phyloP scores from a whole-genome alignment of 2,113 vertebrate genomes.

The Malurus elegans region DNA sequence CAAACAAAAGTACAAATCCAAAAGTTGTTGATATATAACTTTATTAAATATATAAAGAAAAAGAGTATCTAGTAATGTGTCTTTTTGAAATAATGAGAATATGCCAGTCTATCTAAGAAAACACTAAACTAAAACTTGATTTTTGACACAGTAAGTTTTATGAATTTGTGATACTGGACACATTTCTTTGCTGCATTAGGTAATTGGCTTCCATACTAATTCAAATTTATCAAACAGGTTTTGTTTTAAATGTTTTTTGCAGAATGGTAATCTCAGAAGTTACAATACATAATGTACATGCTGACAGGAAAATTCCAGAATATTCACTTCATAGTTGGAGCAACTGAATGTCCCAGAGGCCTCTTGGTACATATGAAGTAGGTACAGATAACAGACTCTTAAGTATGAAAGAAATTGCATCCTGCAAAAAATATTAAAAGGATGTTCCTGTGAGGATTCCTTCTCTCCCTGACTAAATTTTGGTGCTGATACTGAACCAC shows the following conservation, averaged over 20 bases:
- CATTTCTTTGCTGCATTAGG: neutral
- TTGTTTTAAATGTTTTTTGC: neutral
- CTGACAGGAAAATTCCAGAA: neutral
- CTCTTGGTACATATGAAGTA: neutral
- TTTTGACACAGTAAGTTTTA: neutral
- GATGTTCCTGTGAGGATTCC: neutral
- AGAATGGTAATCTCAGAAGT: neutral
- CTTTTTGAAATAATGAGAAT: conserved; percentile 8
- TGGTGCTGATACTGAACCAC: neutral
- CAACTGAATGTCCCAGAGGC: neutral
- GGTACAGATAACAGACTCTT: neutral
- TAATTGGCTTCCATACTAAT: neutral
- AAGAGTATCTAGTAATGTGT: conserved; percentile 7
- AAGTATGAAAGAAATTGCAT: neutral
- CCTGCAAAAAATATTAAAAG: neutral
- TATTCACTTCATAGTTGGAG: neutral
- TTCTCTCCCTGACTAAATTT: neutral
- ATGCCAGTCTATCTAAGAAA: neutral
- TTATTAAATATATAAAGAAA: conserved; percentile 61
- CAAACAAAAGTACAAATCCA: conserved; percentile 24
- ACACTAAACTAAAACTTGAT: neutral
- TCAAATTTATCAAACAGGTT: neutral
- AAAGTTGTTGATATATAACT: conserved; percentile 35
- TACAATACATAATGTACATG: neutral
- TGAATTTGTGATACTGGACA: neutral